Conservation (phyloP, 2,797 vertebrate genomes). For the Acipenser oxyrinchus region DNA sequence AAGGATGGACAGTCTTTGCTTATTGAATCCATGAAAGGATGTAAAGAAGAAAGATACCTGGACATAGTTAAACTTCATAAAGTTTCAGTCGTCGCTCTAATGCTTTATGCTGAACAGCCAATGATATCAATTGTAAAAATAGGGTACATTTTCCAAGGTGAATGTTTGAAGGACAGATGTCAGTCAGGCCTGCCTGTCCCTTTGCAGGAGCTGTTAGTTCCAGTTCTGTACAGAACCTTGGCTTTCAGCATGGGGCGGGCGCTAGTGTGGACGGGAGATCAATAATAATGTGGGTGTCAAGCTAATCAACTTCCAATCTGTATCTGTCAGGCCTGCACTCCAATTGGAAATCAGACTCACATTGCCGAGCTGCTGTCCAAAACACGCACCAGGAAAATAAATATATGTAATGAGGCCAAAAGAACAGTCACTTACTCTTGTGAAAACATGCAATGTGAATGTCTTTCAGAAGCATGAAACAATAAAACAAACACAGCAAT, state of each 20-base stretch:
- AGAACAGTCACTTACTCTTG: no score
- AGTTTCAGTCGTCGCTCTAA: no score
- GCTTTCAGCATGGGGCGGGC: conserved; percentile 5
- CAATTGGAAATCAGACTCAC: conserved; percentile 13
- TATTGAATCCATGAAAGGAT: no score
- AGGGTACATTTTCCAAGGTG: conserved; percentile 8
- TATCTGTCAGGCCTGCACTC: conserved; percentile 1
- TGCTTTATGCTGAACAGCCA: no score
- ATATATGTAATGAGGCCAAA: no score
- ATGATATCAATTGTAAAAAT: background rate
- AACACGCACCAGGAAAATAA: no score
- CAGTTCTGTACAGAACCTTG: background rate
- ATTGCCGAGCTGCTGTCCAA: no score
- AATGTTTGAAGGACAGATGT: conserved; percentile 20
- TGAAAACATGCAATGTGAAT: background rate
- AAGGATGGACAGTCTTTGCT: no score
- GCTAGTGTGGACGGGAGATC: conserved; percentile 13
- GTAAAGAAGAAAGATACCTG: no score
- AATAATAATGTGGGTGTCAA: conserved; percentile 15
- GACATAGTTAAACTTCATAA: no score
- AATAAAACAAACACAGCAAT: background rate
- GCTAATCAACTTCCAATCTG: conserved; percentile 27
- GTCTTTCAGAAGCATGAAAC: background rate
- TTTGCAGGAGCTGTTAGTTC: conserved; percentile 15
- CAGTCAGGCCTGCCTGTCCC: background rate